Evolutionary conservation across 2,113 vertebrate genomes (phyloP).

Genomic region (Daboia siamensis): DNA sequence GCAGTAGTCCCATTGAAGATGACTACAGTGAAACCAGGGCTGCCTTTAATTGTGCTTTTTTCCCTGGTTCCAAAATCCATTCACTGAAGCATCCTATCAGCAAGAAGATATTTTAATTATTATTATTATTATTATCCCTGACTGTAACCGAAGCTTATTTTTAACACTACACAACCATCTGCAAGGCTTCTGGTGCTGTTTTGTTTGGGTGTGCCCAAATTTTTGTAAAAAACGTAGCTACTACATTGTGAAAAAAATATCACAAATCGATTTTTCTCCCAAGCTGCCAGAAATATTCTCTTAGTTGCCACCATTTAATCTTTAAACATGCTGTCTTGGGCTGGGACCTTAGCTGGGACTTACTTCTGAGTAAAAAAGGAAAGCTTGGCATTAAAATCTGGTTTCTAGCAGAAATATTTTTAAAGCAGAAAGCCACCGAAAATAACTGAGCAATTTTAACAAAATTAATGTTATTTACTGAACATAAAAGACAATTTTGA

Average conservation of each 20-base stretch:
- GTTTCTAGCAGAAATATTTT: neutral
- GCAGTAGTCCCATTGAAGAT: neutral
- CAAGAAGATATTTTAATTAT: neutral
- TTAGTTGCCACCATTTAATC: neutral
- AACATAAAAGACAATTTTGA: neutral
- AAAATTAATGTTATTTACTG: neutral
- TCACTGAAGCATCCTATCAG: neutral
- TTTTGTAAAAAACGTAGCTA: constrained; percentile 17
- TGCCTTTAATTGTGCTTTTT: neutral
- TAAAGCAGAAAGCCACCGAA: neutral
- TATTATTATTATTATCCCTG: neutral
- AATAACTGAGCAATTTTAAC: neutral
- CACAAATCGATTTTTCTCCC: neutral
- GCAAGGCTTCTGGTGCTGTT: neutral
- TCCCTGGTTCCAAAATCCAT: neutral
- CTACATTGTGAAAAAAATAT: neutral
- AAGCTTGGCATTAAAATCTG: neutral
- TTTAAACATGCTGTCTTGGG: neutral
- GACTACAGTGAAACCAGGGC: neutral
- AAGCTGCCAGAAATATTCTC: neutral
- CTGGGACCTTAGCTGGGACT: neutral
- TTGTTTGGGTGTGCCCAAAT: neutral
- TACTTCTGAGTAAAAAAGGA: neutral
- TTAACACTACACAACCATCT: neutral
- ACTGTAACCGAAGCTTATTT: neutral